A percentile compares a stretch with the other conserved stretches of the same genome.
Conservation (phyloP, 2,888 invertebrate species). For the Ditula angustiorana region DNA sequence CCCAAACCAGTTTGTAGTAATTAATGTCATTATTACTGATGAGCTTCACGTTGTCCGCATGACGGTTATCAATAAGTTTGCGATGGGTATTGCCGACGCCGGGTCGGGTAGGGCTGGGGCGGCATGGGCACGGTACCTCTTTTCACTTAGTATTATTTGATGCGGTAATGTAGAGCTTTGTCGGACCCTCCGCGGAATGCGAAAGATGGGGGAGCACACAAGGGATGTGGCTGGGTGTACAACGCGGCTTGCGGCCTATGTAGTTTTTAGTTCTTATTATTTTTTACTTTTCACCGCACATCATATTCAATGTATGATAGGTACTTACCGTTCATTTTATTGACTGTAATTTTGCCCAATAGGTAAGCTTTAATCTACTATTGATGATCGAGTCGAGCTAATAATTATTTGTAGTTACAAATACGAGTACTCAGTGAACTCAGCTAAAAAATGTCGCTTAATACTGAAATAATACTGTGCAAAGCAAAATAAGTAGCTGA, state of each 20-base stretch:
- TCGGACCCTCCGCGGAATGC: conserved; percentile 51
- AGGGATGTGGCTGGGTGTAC: conserved; percentile 45
- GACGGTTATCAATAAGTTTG: conserved; percentile 60
- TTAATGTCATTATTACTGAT: not conserved
- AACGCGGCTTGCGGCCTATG: conserved; percentile 20
- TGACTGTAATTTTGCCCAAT: too few relatives aligned
- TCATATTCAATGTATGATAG: too few relatives aligned
- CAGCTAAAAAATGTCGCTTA: too few relatives aligned
- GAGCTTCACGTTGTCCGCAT: conserved; percentile 18
- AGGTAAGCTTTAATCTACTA: too few relatives aligned
- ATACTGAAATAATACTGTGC: too few relatives aligned
- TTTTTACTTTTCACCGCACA: not conserved
- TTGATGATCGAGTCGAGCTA: too few relatives aligned
- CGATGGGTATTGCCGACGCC: conserved; percentile 51
- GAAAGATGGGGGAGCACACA: conserved; percentile 47
- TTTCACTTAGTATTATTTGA: conserved; percentile 70
- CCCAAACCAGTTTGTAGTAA: not conserved
- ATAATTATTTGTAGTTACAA: too few relatives aligned
- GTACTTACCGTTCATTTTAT: too few relatives aligned
- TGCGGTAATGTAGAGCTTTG: conserved; percentile 67
- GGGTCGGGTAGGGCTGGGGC: conserved; percentile 42
- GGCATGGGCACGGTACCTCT: conserved; percentile 51
- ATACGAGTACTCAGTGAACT: too few relatives aligned
- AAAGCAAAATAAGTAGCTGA: too few relatives aligned
- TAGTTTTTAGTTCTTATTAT: conserved; percentile 7